Percentiles rank a stretch among this genome's conserved stretches.
phyloP scores from a whole-genome alignment of 2,113 vertebrate species.

The Maccullochella peelii region DNA sequence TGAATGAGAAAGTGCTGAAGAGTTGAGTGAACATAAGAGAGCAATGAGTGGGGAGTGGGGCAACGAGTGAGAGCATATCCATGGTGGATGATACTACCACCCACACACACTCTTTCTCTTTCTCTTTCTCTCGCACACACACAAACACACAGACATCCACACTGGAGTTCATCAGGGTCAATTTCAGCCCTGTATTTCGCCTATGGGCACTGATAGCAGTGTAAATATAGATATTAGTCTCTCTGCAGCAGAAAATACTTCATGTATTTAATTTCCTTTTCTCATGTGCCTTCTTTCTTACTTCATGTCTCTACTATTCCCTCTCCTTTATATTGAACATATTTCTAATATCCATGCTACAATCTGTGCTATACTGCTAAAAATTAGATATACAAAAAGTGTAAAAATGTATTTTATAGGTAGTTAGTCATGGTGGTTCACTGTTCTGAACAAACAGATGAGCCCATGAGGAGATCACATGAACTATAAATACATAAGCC shows the following conservation, averaged over 20 bases:
- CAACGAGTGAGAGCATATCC: slow-evolving; percentile 44
- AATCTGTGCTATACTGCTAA: not conserved
- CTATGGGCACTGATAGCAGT: slow-evolving; percentile 45
- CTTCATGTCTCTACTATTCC: not conserved
- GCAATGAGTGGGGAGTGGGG: slow-evolving; percentile 50
- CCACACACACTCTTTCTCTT: slow-evolving; percentile 41
- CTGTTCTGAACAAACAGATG: slow-evolving; percentile 16
- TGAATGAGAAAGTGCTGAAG: slow-evolving; percentile 18
- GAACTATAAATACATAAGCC: slow-evolving; percentile 50
- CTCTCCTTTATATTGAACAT: not conserved
- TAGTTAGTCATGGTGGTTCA: slow-evolving; percentile 8
- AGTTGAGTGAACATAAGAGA: slow-evolving; percentile 50
- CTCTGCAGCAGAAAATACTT: slow-evolving; percentile 16
- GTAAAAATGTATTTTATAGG: not conserved
- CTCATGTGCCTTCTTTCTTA: not conserved
- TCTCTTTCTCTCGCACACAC: slow-evolving; percentile 17
- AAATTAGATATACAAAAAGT: not conserved
- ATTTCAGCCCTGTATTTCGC: slow-evolving; percentile 53
- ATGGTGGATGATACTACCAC: slow-evolving; percentile 68
- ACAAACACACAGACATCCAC: slow-evolving; percentile 44
- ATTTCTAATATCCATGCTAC: not conserved
- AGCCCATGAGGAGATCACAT: slow-evolving; percentile 36
- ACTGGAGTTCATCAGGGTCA: slow-evolving; percentile 56
- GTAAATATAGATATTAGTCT: slow-evolving; percentile 61
- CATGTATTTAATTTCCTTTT: not conserved